Conservation (phyloP, 2,113 vertebrate species). For the Nematolebias whitei region DNA sequence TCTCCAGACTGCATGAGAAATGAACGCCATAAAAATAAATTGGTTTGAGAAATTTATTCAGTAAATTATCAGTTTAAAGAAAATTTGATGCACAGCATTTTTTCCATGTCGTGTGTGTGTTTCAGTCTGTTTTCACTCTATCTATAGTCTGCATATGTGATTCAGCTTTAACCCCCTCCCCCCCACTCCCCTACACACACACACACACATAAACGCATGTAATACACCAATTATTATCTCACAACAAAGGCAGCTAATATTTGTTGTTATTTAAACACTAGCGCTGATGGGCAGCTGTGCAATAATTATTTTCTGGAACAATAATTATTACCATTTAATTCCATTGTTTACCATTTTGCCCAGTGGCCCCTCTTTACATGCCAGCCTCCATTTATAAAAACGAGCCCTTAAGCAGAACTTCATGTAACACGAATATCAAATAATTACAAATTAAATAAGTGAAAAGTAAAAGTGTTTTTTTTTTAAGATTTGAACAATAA, state of each 20-base stretch:
- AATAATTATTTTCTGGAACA: conserved; percentile 79
- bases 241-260: conserved; percentile 50
- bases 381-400: conserved; percentile 66
- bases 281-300: conserved; percentile 66
- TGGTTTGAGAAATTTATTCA: neutral
- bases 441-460: conserved; percentile 76
- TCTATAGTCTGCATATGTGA: conserved; percentile 40
- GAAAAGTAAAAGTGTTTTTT: conserved; percentile 55
- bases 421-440: conserved; percentile 73
- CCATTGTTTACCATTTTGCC: conserved; percentile 74
- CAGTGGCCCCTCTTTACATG: conserved; percentile 67
- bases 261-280: conserved; percentile 71
- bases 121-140: neutral
- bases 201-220: conserved; percentile 5
- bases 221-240: conserved; percentile 12
- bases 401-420: conserved; percentile 64
- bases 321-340: conserved; percentile 79
- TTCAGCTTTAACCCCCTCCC: conserved; percentile 43
- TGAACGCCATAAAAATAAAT: conserved; percentile 8
- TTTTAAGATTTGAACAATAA: conserved; percentile 37
- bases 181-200: too few relatives aligned
- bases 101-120: conserved; percentile 5
- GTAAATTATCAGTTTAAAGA: conserved; percentile 10
- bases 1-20: neutral
- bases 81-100: conserved; percentile 4